Percentiles rank a stretch among this genome's conserved stretches.
These are phyloP conservation scores for Andricus quercusramuli DNA, from an alignment of 2,888 invertebrate species.

Conservation along the genomic window DNA sequence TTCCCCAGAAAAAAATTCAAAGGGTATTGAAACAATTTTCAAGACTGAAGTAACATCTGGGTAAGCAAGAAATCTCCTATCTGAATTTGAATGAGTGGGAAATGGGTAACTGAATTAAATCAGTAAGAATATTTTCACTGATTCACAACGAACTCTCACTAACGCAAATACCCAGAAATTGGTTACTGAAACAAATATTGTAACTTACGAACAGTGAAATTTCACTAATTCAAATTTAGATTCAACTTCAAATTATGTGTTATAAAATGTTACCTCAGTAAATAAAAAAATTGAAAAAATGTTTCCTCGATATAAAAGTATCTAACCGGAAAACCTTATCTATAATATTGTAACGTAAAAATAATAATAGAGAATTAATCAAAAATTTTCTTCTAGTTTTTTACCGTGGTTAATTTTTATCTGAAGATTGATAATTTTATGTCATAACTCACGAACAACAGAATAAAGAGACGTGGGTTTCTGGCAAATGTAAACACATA, in stretches of 20 bases:
- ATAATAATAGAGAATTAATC: neutral
- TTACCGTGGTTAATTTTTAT: neutral
- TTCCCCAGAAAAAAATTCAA: slow-evolving; percentile 63
- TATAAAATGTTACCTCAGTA: no score
- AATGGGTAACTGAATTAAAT: no score
- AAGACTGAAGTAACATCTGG: slow-evolving; percentile 68
- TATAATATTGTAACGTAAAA: neutral
- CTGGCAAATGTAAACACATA: neutral
- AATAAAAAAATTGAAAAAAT: no score
- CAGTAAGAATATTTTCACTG: no score
- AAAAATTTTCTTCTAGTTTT: neutral
- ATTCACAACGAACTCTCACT: no score
- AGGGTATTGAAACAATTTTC: slow-evolving; percentile 67
- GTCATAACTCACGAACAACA: neutral
- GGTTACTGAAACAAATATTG: neutral
- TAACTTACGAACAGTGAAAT: neutral
- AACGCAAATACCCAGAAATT: no score
- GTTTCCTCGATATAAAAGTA: no score
- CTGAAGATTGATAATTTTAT: neutral
- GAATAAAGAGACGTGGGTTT: neutral
- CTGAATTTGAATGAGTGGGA: no score
- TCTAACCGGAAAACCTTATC: no score
- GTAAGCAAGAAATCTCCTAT: slow-evolving; percentile 56
- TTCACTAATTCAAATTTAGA: no score
- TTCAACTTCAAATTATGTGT: no score